Evolutionary conservation across 1,140 invertebrate genomes (phyloP), one percentile per base, ranked within the genome.

Genomic region (Conus ventricosus): DNA sequence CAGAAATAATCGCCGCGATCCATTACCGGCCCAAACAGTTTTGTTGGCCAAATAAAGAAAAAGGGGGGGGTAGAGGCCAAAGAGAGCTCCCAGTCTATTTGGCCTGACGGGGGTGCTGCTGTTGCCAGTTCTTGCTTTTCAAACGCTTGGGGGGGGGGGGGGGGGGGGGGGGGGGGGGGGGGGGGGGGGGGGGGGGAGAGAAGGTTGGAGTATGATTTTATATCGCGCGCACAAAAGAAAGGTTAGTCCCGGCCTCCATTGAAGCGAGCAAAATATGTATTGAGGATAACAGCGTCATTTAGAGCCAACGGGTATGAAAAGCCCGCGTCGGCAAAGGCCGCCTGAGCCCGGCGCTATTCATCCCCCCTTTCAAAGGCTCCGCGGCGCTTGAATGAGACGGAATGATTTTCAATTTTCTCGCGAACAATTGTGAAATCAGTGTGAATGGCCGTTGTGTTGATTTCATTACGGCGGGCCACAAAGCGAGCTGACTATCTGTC

Each of bases 341-440:
- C 54, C 81, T 88, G 75, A 6, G 85, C 55, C 20, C 20, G 1
- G n/a, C 4, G 15, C 85, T 51, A 87, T 92, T 92, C 90, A 88
- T 87, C 85, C 80, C 89, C 85, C 80, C 88, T 85, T 88, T 87
- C 87, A 88, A 87, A 90, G 87, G 83, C 89, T 87, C 75, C 78
- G 89, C 90, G 88, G 89, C 78, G 89, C 82, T 54, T 92, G 91
- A 92, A 92, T 92, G 90, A 88, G 81, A 85, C 76, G 91, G 91
- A 94, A 93, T 94, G 93, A 93, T 94, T 94, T 94, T 93, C 93
- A 94, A 94, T 94, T 94, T 94, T 93, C 91, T 91, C 89, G 53
- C 87, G 88, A 87, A 94, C 93, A 94, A 94, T 92, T 83, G 90
- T 82, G 90, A 91, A 93, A 94, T 93, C 92, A 91, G 90, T 55